Conservation (phyloP, 2,797 vertebrate species). For the Glossophaga mutica region DNA sequence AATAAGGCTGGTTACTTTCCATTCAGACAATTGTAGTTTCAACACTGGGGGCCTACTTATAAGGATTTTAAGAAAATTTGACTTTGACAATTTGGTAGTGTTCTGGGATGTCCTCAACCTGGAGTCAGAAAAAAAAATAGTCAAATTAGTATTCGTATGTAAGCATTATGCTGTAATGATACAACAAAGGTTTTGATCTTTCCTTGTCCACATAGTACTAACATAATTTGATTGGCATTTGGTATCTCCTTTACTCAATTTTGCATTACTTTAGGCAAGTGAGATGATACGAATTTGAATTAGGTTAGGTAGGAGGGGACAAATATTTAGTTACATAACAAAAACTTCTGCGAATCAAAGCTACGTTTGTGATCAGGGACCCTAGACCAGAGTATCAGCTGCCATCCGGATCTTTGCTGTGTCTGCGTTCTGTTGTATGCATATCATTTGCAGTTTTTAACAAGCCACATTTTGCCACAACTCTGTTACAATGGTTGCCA, state of each 20-base stretch:
- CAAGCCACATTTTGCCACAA: not conserved
- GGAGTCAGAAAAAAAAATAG: not conserved
- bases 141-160: not conserved
- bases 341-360: not conserved
- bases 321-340: not conserved
- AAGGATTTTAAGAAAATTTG: not conserved
- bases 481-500: not conserved
- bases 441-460: not conserved
- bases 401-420: not conserved
- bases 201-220: not conserved
- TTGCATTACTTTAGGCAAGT: not conserved
- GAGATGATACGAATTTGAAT: not conserved
- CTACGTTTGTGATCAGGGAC: not conserved
- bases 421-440: not conserved
- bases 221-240: not conserved
- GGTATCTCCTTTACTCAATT: not conserved
- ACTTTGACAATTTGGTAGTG: not conserved
- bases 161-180: not conserved
- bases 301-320: not conserved
- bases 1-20: not conserved
- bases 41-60: not conserved
- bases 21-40: not conserved
- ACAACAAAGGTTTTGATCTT: not conserved
- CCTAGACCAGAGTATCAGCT: not conserved
- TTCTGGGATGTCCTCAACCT: not conserved